Conservation (phyloP, 2,113 vertebrate genomes). For the Siniperca knerii region DNA sequence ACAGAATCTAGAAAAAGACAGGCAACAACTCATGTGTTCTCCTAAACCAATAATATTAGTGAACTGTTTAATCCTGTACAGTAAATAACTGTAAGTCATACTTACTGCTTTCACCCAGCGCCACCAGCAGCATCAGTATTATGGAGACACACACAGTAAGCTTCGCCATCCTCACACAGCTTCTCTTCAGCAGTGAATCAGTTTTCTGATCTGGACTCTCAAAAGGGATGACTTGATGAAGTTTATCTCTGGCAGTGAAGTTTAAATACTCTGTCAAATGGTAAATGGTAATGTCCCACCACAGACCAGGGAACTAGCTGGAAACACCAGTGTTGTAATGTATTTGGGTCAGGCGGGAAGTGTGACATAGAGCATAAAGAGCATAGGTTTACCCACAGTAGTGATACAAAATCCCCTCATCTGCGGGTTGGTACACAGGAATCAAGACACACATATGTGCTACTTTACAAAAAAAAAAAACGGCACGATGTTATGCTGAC, state of each 20-base stretch:
- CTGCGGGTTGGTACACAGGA: neutral
- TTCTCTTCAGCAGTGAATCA: slow-evolving; percentile 10
- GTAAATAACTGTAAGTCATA: slow-evolving; percentile 30
- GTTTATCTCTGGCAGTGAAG: neutral
- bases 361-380: neutral
- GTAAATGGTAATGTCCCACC: neutral
- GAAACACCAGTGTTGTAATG: slow-evolving; percentile 16
- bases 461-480: neutral
- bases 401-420: slow-evolving; percentile 1
- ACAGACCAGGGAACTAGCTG: neutral
- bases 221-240: neutral
- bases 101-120: slow-evolving; percentile 68
- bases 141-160: slow-evolving; percentile 37
- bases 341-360: slow-evolving; percentile 46
- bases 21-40: neutral
- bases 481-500: neutral
- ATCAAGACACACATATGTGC: neutral
- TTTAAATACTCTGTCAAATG: slow-evolving; percentile 56
- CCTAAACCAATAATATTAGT: neutral
- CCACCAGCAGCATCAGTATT: slow-evolving; percentile 55
- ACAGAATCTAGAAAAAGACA: neutral
- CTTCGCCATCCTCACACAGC: slow-evolving; percentile 62
- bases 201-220: slow-evolving; percentile 19
- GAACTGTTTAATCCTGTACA: neutral
- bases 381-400: neutral